phyloP scores from a whole-genome alignment of 2,797 vertebrate species.

The Jordanella pulchra region DNA sequence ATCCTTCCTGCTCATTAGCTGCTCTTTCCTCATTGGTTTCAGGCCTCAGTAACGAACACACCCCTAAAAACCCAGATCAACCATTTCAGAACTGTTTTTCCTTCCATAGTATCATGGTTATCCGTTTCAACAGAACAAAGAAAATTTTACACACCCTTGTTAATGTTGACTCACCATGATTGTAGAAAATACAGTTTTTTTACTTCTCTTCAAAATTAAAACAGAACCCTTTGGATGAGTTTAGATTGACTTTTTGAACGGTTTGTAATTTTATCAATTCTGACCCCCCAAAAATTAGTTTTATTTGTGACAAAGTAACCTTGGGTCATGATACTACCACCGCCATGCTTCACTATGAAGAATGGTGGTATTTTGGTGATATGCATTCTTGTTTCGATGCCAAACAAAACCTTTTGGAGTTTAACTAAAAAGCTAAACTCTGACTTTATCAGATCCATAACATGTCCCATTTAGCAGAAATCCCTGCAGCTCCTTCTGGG shows the following conservation, averaged over 20 bases:
- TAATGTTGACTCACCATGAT: neutral
- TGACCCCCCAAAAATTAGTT: neutral
- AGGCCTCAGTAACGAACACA: neutral
- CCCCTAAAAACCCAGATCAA: neutral
- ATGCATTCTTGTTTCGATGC: neutral
- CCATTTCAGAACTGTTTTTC: neutral
- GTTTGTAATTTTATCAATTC: neutral
- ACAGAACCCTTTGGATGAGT: neutral
- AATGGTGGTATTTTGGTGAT: neutral
- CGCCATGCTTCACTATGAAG: neutral
- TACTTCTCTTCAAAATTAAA: no score
- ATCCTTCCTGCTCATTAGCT: slow-evolving; percentile 24
- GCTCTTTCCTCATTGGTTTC: neutral
- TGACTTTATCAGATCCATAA: neutral
- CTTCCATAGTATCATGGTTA: neutral
- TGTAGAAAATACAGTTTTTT: neutral
- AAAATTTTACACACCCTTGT: neutral
- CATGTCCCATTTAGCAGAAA: neutral
- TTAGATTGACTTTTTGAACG: neutral
- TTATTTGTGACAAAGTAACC: neutral
- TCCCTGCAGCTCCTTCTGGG: neutral
- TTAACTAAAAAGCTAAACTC: neutral
- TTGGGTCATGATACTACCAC: neutral
- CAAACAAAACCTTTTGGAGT: no score
- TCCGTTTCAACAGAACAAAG: neutral